Percentiles rank a stretch among this genome's conserved stretches.
Evolutionary conservation across 2,888 invertebrate genomes (phyloP).

Genomic region (Sturmia bella): DNA sequence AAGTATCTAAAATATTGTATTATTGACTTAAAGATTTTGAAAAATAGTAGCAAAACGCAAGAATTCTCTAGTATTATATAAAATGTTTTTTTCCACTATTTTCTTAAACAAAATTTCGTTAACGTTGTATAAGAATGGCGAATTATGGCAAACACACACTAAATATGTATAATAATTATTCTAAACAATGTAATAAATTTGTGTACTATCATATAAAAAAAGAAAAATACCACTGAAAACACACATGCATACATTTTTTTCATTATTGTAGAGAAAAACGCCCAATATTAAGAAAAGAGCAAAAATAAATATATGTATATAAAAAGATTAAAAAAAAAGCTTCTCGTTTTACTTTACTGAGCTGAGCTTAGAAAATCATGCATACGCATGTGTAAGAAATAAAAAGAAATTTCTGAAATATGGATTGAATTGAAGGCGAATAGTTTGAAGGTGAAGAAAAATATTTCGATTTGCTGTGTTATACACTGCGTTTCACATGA

Average conservation of each 20-base stretch:
- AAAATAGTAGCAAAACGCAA: slow-evolving; percentile 4
- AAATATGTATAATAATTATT: slow-evolving; percentile 17
- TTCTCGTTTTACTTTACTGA: not conserved
- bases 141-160: slow-evolving; percentile 34
- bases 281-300: slow-evolving; percentile 54
- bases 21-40: slow-evolving; percentile 29
- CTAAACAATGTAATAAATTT: slow-evolving; percentile 39
- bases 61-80: slow-evolving; percentile 27
- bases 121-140: slow-evolving; percentile 17
- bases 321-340: slow-evolving; percentile 2
- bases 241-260: slow-evolving; percentile 20
- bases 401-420: no score
- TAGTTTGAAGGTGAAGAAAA: no score
- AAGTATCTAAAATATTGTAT: slow-evolving; percentile 15
- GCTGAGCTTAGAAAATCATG: no score
- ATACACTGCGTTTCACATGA: no score
- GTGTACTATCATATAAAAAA: slow-evolving; percentile 44
- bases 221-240: slow-evolving; percentile 18
- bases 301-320: slow-evolving; percentile 23
- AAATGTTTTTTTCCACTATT: slow-evolving; percentile 15
- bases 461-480: no score
- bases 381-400: no score
- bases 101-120: slow-evolving; percentile 24
- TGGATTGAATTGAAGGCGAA: no score
- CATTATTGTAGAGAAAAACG: slow-evolving; percentile 57